phyloP scores from a whole-genome alignment of 2,888 invertebrate species.

The Leucoptera coffeella region DNA sequence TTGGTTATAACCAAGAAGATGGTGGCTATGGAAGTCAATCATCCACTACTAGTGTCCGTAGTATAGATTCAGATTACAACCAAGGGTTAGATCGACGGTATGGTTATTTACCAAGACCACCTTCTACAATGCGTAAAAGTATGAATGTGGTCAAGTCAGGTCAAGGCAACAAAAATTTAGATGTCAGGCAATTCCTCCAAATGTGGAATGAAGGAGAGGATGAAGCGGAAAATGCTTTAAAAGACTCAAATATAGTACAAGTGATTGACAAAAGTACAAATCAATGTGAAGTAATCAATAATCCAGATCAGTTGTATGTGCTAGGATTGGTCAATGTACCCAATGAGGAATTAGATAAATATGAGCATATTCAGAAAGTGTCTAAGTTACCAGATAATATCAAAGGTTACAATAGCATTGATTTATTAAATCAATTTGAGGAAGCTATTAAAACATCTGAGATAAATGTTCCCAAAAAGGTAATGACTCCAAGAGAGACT shows the following conservation, averaged over 20 bases:
- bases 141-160: neutral
- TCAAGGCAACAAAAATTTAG: conserved; percentile 25
- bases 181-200: conserved; percentile 43
- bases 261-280: conserved; percentile 7
- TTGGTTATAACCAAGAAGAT: conserved; percentile 30
- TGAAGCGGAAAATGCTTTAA: conserved; percentile 17
- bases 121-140: too few relatives aligned
- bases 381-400: conserved; percentile 47
- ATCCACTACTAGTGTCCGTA: conserved; percentile 33
- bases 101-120: conserved; percentile 14
- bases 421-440: conserved; percentile 40
- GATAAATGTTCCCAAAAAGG: conserved; percentile 13
- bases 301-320: conserved; percentile 40
- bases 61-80: conserved; percentile 24
- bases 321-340: conserved; percentile 41
- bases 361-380: conserved; percentile 46
- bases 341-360: conserved; percentile 39
- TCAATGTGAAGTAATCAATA: conserved; percentile 15
- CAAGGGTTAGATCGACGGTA: conserved; percentile 25
- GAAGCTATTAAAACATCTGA: conserved; percentile 35
- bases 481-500: conserved; percentile 5
- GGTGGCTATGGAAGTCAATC: conserved; percentile 46
- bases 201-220: conserved; percentile 51
- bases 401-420: conserved; percentile 41
- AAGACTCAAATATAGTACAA: conserved; percentile 10